Evolutionary conservation across 2,888 invertebrate genomes (phyloP).

Genomic region (Ennomos erosarius): DNA sequence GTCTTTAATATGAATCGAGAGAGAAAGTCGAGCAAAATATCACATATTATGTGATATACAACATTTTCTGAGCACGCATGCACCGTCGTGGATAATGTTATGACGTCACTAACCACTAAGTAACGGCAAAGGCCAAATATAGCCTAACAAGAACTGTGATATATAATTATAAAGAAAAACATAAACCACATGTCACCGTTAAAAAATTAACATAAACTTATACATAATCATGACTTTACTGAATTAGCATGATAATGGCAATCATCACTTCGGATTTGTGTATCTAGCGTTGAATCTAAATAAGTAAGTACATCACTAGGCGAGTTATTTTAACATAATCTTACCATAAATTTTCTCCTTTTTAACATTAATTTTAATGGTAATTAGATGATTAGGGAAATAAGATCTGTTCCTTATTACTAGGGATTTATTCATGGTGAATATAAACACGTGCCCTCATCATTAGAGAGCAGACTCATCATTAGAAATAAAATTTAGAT

Average conservation of each 20-base stretch:
- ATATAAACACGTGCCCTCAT: slow-evolving; percentile 8
- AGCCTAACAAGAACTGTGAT: not conserved
- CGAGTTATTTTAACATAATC: slow-evolving; percentile 42
- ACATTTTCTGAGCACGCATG: no score
- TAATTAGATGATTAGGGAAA: slow-evolving; percentile 28
- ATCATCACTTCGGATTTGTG: slow-evolving; percentile 54
- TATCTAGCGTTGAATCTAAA: slow-evolving; percentile 47
- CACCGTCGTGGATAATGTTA: no score
- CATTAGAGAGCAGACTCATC: not conserved
- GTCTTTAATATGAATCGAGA: no score
- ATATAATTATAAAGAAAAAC: slow-evolving; percentile 4
- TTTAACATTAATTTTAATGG: slow-evolving; percentile 32
- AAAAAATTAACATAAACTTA: slow-evolving; percentile 34
- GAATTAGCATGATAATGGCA: slow-evolving; percentile 64
- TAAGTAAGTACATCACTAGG: slow-evolving; percentile 44
- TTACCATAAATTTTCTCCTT: slow-evolving; percentile 29
- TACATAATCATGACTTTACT: slow-evolving; percentile 47
- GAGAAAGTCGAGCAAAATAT: no score
- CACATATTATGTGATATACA: no score
- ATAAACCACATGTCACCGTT: slow-evolving; percentile 21
- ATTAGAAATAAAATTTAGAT: not conserved
- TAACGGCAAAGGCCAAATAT: no score
- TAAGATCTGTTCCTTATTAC: slow-evolving; percentile 7
- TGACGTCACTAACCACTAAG: no score
- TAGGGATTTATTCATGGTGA: not conserved